These are phyloP conservation scores for Zaprionus obscuricornis DNA, from an alignment of 2,888 invertebrate species.

Conservation along the genomic window DNA sequence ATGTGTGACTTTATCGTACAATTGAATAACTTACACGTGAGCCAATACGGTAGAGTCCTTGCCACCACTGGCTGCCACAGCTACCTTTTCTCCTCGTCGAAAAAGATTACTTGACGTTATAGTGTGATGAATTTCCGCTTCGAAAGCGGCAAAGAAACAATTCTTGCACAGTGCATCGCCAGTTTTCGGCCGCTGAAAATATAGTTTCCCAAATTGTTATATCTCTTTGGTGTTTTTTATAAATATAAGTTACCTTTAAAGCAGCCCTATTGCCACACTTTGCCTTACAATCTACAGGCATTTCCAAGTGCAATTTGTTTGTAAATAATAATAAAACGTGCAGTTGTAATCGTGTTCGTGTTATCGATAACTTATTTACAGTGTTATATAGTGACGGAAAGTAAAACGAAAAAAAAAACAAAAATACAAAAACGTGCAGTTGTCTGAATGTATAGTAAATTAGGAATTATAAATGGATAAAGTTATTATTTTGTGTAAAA, in stretches of 20 bases:
- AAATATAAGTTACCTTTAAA: conserved; percentile 87
- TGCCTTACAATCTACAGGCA: conserved; percentile 88
- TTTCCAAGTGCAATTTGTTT: conserved; percentile 77
- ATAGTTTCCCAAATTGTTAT: background rate
- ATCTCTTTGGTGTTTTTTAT: background rate
- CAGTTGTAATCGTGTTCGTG: background rate
- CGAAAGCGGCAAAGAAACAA: conserved; percentile 97
- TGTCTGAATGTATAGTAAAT: no score
- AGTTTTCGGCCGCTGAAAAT: conserved; percentile 89
- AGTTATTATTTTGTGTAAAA: no score
- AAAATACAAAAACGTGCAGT: no score
- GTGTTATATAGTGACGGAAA: no score
- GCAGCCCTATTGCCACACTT: conserved; percentile 90
- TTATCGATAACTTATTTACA: conserved; percentile 44
- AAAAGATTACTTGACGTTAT: conserved; percentile 93
- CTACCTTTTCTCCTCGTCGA: conserved; percentile 92
- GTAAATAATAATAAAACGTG: conserved; percentile 41
- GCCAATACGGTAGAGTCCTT: conserved; percentile 99
- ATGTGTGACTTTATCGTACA: accelerated
- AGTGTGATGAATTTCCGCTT: conserved; percentile 96
- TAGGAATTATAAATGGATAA: no score
- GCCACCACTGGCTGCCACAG: conserved; percentile 96
- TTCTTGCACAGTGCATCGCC: conserved; percentile 96
- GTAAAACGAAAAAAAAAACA: no score
- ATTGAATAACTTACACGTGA: conserved; percentile 85